These are phyloP conservation scores for Brenthis ino DNA, from an alignment of 2,888 invertebrate species.

Conservation along the genomic window DNA sequence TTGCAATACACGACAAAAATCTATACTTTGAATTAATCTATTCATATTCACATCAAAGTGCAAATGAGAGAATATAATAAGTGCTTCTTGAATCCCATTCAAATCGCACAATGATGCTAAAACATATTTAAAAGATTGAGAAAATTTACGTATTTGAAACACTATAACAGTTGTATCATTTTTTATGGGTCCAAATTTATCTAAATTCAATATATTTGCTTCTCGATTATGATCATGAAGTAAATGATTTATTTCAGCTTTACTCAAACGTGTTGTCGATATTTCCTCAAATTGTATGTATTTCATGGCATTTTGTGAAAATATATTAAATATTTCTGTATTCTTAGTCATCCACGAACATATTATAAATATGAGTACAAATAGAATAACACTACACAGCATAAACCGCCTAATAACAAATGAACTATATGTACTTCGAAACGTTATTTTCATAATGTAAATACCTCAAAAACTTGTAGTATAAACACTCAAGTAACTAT, in stretches of 20 bases:
- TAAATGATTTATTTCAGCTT: slow-evolving; percentile 27
- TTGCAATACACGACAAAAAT: slow-evolving; percentile 60
- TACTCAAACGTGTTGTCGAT: slow-evolving; percentile 10
- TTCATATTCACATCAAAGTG: slow-evolving; percentile 52
- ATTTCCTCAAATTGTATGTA: slow-evolving; percentile 21
- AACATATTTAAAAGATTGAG: slow-evolving; percentile 50
- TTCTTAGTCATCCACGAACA: too few relatives aligned
- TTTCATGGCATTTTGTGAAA: slow-evolving; percentile 20
- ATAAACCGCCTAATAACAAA: too few relatives aligned
- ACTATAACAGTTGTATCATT: slow-evolving; percentile 54
- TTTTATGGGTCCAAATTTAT: slow-evolving; percentile 48
- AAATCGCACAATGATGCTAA: slow-evolving; percentile 53
- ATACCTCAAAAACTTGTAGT: too few relatives aligned
- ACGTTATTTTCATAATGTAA: too few relatives aligned
- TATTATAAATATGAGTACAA: too few relatives aligned
- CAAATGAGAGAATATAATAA: slow-evolving; percentile 62
- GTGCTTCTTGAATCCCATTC: slow-evolving; percentile 53
- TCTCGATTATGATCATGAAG: slow-evolving; percentile 43
- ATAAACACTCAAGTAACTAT: too few relatives aligned
- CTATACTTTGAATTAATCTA: slow-evolving; percentile 50
- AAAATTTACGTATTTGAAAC: slow-evolving; percentile 49
- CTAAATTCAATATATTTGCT: slow-evolving; percentile 49
- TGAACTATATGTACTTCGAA: too few relatives aligned
- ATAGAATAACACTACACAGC: too few relatives aligned
- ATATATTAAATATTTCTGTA: neutral